Percentiles rank a stretch among this genome's conserved stretches.
These are phyloP conservation scores for Heliocidaris erythrogramma DNA, from an alignment of 35 echinoderm and acorn worm genomes.

Conservation along the genomic window DNA sequence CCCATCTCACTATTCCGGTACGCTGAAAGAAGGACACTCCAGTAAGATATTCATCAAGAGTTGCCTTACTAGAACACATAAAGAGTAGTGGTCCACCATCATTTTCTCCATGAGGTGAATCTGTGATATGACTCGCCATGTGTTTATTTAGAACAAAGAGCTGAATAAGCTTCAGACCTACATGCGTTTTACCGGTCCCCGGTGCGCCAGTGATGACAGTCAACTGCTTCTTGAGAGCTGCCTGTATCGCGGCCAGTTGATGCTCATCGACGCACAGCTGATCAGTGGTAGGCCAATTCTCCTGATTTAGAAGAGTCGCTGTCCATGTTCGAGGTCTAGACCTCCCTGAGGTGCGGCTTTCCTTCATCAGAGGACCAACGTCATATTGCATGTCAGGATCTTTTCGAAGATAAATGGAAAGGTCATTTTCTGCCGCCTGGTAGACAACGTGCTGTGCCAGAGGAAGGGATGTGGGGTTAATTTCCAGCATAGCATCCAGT, in stretches of 20 bases:
- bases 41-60: conserved; percentile 92
- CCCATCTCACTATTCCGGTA: conserved; percentile 72
- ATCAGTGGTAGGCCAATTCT: conserved; percentile 56
- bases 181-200: conserved; percentile 88
- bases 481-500: conserved; percentile 58
- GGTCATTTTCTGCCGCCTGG: not conserved
- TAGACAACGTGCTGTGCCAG: conserved; percentile 61
- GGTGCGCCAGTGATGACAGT: conserved; percentile 87
- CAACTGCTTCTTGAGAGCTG: conserved; percentile 72
- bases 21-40: conserved; percentile 72
- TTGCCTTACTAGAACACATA: conserved; percentile 83
- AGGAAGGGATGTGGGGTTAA: conserved; percentile 47
- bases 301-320: not conserved
- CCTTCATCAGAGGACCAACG: conserved; percentile 45
- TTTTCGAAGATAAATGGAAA: conserved; percentile 35
- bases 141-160: conserved; percentile 61
- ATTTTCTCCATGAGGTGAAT: not conserved
- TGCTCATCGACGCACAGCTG: conserved; percentile 56
- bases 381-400: conserved; percentile 53
- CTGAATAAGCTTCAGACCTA: conserved; percentile 78
- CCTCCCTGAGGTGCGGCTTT: not conserved
- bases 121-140: not conserved
- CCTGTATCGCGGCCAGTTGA: conserved; percentile 59
- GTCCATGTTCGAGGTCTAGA: not conserved
- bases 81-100: conserved; percentile 69